A percentile compares a stretch with the other conserved stretches of the same genome.
Conservation (phyloP, 2,797 vertebrate genomes). For the Fundulus diaphanus region DNA sequence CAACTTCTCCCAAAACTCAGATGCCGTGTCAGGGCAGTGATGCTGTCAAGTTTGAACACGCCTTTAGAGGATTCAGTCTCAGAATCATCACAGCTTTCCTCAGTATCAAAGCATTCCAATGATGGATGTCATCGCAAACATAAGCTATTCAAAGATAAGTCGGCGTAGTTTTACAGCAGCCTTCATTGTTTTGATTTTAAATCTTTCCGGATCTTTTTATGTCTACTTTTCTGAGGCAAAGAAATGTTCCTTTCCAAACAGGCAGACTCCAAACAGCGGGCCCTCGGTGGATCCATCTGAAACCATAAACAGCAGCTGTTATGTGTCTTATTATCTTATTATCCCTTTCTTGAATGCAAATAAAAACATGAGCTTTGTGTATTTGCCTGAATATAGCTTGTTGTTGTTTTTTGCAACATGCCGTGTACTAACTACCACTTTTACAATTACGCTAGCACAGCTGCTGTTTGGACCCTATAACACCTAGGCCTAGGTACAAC, state of each 20-base stretch:
- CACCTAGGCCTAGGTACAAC: neutral
- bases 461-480: neutral
- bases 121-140: constrained; percentile 11
- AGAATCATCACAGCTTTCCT: neutral
- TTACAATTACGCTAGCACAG: neutral
- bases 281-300: neutral
- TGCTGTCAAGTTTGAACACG: neutral
- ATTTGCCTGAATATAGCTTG: neutral
- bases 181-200: constrained; percentile 2
- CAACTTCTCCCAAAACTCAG: constrained; percentile 15
- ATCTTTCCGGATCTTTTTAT: neutral
- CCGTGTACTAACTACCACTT: neutral
- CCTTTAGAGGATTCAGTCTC: constrained; percentile 2
- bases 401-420: neutral
- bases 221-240: constrained; percentile 9
- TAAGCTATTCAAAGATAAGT: constrained; percentile 9
- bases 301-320: neutral
- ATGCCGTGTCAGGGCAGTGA: neutral
- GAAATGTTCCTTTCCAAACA: neutral
- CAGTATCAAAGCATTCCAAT: constrained; percentile 9
- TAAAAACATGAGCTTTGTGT: neutral
- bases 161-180: neutral
- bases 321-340: neutral
- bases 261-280: neutral
- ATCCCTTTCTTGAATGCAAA: neutral